Evolutionary conservation across 2,797 vertebrate species (phyloP).

Genomic region (Ficedula albicollis): DNA sequence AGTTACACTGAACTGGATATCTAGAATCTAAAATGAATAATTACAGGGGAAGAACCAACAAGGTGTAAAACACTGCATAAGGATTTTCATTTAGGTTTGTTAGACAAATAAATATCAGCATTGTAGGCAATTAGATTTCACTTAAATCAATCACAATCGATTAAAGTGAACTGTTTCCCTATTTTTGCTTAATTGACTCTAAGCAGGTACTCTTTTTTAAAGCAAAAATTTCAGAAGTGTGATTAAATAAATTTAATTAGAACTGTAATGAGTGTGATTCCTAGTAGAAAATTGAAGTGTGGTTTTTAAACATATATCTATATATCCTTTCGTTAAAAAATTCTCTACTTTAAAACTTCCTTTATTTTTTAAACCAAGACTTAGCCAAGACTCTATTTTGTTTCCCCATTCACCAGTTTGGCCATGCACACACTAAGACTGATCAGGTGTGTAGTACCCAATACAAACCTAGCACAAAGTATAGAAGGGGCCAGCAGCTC

Average conservation of each 20-base stretch:
- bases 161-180: not conserved
- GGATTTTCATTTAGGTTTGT: not conserved
- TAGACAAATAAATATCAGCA: conserved; percentile 28
- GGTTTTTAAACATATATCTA: not conserved
- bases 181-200: not conserved
- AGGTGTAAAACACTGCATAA: not conserved
- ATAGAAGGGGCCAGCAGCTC: not conserved
- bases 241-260: conserved; percentile 15
- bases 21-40: conserved; percentile 6
- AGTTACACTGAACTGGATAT: not conserved
- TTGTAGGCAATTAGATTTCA: conserved; percentile 3
- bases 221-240: conserved; percentile 1
- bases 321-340: not conserved
- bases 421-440: not conserved
- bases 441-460: not conserved
- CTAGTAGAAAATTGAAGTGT: not conserved
- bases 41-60: not conserved
- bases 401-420: not conserved
- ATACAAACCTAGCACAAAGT: not conserved
- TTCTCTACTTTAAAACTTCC: not conserved
- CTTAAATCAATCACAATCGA: conserved; percentile 43
- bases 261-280: not conserved
- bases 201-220: conserved; percentile 14
- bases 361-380: not conserved
- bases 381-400: not conserved